Evolutionary conservation across 2,113 vertebrate species (phyloP), one percentile per base, ranked within the genome.

Genomic region (Chitala chitala): DNA sequence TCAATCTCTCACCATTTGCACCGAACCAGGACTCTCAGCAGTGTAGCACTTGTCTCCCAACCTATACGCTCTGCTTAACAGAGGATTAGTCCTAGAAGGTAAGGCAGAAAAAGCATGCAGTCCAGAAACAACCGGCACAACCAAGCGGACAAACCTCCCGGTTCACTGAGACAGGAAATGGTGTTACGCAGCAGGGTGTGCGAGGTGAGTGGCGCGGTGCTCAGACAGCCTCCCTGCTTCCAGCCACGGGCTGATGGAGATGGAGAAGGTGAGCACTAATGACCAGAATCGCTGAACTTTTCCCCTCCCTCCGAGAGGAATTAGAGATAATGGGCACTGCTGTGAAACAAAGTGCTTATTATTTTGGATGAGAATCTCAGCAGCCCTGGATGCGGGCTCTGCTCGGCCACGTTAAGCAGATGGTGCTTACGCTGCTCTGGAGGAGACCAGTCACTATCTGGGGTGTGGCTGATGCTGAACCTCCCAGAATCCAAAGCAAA

Each of bases 21-120:
- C n/a, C 84, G 84, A 73, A 86, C 81, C 85, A 86, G 84, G 85
- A 84, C 83, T 83, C 81, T 80, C 22, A 56, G 54, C 8, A 22
- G n/a, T 22, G n/a, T 38, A 13, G 15, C n/a, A 33, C 8, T 7
- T 12, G 2, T 17, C 42, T 42, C 22, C 40, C 17, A 48, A 51
- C 40, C 72, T 42, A 51, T 40, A 31, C n/a, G 15, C 8, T 33
- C 36, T 44, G 36, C 61, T 64, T 36, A 38, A 64, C 61, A 64
- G 20, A 64, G 56, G 33, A 61, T 5, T 8, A 48, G 46, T 5
- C 46, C 46, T 48, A 48, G 8, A 48, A 8, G 46, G 46, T 5
- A 7, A 48, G 46, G 8, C n/a, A n/a, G n/a, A n/a, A 48, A 7
- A 8, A 48, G 46, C 5, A 48, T 48, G n/a, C n/a, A n/a, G n/a